These are phyloP conservation scores for Stenodema calcarata DNA, from an alignment of 2,888 invertebrate species.

Conservation along the genomic window DNA sequence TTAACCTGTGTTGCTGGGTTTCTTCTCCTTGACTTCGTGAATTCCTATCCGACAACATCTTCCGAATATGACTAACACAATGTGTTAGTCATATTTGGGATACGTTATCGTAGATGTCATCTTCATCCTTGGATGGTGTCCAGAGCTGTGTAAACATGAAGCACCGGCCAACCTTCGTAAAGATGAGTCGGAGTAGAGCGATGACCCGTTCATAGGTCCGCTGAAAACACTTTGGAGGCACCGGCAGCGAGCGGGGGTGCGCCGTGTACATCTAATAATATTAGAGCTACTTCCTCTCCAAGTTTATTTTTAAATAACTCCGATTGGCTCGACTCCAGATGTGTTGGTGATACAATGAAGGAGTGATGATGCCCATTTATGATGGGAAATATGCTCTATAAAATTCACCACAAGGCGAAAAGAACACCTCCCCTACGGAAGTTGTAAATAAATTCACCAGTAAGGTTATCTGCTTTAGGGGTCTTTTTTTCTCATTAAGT, in stretches of 20 bases:
- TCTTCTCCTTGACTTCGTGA: no score
- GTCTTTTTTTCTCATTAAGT: neutral
- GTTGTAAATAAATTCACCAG: neutral
- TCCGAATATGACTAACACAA: no score
- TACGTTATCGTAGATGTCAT: no score
- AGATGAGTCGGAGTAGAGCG: neutral
- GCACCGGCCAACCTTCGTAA: neutral
- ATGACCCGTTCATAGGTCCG: neutral
- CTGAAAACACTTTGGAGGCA: neutral
- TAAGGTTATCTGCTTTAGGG: neutral
- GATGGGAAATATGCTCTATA: neutral
- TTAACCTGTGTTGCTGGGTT: no score
- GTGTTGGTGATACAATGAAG: neutral
- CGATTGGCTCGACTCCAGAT: neutral
- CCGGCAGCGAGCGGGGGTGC: neutral
- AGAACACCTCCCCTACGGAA: neutral
- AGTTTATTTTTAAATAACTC: conserved; percentile 13
- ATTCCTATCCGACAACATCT: no score
- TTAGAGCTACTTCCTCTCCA: conserved; percentile 10
- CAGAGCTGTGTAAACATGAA: neutral
- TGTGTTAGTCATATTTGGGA: no score
- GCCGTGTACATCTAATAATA: neutral
- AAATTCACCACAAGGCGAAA: neutral
- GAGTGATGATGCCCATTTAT: neutral
- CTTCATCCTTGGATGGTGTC: neutral